phyloP scores from a whole-genome alignment of 2,113 vertebrate genomes.

The Neoarius graeffei region DNA sequence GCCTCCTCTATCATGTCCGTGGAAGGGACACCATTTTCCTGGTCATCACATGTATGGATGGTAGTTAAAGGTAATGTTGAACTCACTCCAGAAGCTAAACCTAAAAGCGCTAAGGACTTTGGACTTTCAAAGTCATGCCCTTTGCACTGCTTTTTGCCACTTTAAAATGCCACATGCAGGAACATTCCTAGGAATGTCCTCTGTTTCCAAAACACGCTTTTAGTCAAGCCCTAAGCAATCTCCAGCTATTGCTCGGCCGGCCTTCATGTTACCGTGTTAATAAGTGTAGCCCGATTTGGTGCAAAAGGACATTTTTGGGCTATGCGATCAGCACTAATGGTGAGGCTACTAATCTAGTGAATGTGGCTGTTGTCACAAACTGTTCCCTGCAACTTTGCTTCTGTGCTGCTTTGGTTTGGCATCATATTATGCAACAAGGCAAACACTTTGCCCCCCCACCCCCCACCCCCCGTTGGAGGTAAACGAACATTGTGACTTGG shows the following conservation, averaged over 20 bases:
- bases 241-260: background rate
- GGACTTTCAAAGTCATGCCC: background rate
- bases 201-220: no score
- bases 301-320: background rate
- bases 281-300: background rate
- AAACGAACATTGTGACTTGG: background rate
- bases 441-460: background rate
- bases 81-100: background rate
- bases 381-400: background rate
- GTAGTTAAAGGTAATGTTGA: background rate
- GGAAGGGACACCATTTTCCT: background rate
- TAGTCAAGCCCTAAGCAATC: no score
- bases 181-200: background rate
- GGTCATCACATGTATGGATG: background rate
- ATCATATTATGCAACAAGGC: background rate
- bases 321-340: background rate
- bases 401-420: background rate
- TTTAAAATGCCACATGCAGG: background rate
- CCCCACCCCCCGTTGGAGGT: background rate
- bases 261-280: background rate
- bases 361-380: background rate
- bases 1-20: background rate
- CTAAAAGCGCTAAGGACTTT: background rate
- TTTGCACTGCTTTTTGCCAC: background rate
- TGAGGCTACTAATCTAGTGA: background rate